A percentile compares a stretch with the other conserved stretches of the same genome.
Conservation (phyloP, 2,113 vertebrate genomes). For the Brienomyrus brachyistius region DNA sequence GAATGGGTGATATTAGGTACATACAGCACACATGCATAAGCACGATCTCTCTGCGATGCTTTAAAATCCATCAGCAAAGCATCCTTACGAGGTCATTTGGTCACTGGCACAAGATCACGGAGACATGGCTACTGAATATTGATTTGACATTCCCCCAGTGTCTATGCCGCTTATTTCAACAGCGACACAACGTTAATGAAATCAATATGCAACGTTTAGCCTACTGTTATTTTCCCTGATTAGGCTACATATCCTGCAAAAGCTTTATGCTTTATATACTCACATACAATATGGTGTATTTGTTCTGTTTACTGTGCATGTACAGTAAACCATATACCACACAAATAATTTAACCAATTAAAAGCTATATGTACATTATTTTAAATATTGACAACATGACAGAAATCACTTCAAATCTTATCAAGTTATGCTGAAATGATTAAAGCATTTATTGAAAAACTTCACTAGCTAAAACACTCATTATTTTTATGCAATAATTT, state of each 20-base stretch:
- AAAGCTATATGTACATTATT: no score
- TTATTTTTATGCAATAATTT: not conserved
- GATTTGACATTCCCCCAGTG: not conserved
- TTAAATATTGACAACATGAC: not conserved
- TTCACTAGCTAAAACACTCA: not conserved
- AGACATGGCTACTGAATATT: not conserved
- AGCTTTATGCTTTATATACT: no score
- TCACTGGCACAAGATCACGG: no score
- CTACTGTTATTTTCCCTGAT: no score
- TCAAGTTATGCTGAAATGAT: not conserved
- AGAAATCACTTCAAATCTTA: not conserved
- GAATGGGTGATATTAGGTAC: not conserved
- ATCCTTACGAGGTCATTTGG: not conserved
- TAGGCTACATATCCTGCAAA: no score
- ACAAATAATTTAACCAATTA: no score
- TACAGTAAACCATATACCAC: no score
- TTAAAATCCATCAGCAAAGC: not conserved
- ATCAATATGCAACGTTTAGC: not conserved
- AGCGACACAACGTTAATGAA: not conserved
- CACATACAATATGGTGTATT: no score
- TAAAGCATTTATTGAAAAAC: not conserved
- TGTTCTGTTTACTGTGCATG: no score
- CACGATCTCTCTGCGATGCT: not conserved
- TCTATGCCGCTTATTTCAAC: not conserved
- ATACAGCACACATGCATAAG: not conserved